Evolutionary conservation across 2,888 invertebrate species (phyloP), one percentile per base, ranked within the genome.

Genomic region (Muscina levida): DNA sequence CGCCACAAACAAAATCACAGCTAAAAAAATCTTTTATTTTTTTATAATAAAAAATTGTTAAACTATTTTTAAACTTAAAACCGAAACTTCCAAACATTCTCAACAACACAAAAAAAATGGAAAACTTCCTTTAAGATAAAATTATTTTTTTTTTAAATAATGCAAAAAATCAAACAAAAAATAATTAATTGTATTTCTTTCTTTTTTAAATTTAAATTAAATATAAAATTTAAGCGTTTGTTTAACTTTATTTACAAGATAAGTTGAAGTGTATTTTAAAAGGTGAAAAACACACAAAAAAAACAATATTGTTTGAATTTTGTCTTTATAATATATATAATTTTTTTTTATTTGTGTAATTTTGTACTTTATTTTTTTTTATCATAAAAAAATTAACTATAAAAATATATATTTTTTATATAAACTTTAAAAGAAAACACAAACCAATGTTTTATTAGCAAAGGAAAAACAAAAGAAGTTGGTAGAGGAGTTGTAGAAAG

Each of bases 11-110:
- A 17, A 83, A 77, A 31, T 53, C 39, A 46, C 24, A 22, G 59
- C 44, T 42, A 19, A 42, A 51, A n/a, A 15, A 53, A 42, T 62
- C 39, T 70, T 68, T 42, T 66, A 44, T 66, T 77, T 82, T 74
- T 77, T 31, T 31, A 31, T 31, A 77, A 80, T 77, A 71, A 53
- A 77, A n/a, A 68, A 79, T 83, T 80, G 74, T 79, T 79, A 80
- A 82, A 83, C 73, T 70, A 65, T 85, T 82, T 84, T 84, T 84
- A 83, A 82, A 62, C 53, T 53, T 53, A 77, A 77, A 56, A 31
- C 31, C 3, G 31, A 31, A 77, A 72, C 82, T 77, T 77, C 77
- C 72, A 79, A 80, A 72, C 83, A 83, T 82, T 77, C 72, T 72
- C 24, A n/a, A 78, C 78, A 71, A 78, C 53, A 57, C 53, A 79